Evolutionary conservation across 2,113 vertebrate species (phyloP), one percentile per base, ranked within the genome.

Genomic region (Lampris megalopsis): DNA sequence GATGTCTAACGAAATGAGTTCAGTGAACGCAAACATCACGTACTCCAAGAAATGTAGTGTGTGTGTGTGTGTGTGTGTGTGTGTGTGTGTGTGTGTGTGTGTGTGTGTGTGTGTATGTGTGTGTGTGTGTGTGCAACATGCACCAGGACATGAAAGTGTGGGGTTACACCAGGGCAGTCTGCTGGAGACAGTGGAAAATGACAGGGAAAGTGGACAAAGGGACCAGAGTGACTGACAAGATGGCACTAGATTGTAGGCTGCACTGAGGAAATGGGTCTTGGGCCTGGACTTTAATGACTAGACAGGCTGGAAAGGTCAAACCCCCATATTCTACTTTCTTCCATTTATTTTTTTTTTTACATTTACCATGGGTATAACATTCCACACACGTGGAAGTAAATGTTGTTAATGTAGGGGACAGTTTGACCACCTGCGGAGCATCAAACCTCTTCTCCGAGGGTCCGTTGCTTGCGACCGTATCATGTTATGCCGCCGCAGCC

Each of bases 321-420:
- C 24, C 40, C 78, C 71, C 60, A 48, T 75, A 10, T 65, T 56
- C 52, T 52, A 7, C 45, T 57, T n/a, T 45, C 24, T 24, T 24
- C 24, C 24, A 24, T 24, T 24, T 24, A 24, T 24, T 24, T 24
- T 24, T 24, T 24, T 24, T 24, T 24, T 24, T 24, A 24, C 24
- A 24, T 40, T 8, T 10, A 35, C 45, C 35, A 38, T 5, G 11
- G 59, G 2, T 48, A 37, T 63, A 42, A 40, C 67, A 68, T 74
- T 57, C 41, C 71, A 63, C 52, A 70, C 68, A 66, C 37, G 70
- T 37, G 36, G 36, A 3, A 24, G 57, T 35, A 1, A 58, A 8
- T 87, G 87, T 89, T 77, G 70, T 80, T 77, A 82, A 58, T 67
- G 42, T 64, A 9, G 59, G 65, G 81, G 84, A 86, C 89, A 88